Evolutionary conservation across 2,113 vertebrate genomes (phyloP).

Genomic region (Antidorcas marsupialis): DNA sequence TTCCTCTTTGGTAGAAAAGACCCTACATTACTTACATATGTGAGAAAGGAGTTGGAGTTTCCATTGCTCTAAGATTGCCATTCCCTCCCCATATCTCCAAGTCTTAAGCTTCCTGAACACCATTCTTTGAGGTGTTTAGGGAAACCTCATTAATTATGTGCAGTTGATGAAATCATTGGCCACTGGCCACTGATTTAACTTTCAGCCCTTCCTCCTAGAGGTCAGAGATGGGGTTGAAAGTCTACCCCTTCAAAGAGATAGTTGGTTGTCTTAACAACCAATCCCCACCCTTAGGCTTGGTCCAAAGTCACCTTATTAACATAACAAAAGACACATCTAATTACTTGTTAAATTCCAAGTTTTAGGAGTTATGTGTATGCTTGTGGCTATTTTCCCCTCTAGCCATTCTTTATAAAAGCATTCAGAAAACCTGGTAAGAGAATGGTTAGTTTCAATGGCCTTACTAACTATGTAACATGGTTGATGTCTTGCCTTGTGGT

Average conservation of each 20-base stretch:
- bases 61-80: not conserved
- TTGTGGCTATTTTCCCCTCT: not conserved
- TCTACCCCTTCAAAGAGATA: not conserved
- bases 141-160: not conserved
- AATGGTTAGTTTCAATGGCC: not conserved
- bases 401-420: not conserved
- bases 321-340: not conserved
- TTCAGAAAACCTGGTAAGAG: not conserved
- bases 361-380: not conserved
- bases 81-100: not conserved
- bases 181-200: not conserved
- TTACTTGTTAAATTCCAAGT: not conserved
- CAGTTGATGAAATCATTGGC: not conserved
- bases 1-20: not conserved
- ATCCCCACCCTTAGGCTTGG: not conserved
- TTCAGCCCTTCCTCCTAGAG: not conserved
- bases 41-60: not conserved
- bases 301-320: not conserved
- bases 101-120: not conserved
- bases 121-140: not conserved
- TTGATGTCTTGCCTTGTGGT: not conserved
- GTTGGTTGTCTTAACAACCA: too few relatives aligned
- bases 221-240: not conserved
- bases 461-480: rapidly evolving
- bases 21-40: not conserved